Percentiles rank a stretch among this genome's conserved stretches.
Conservation (phyloP, 2,113 vertebrate genomes). For the Herpailurus yagouaroundi region DNA sequence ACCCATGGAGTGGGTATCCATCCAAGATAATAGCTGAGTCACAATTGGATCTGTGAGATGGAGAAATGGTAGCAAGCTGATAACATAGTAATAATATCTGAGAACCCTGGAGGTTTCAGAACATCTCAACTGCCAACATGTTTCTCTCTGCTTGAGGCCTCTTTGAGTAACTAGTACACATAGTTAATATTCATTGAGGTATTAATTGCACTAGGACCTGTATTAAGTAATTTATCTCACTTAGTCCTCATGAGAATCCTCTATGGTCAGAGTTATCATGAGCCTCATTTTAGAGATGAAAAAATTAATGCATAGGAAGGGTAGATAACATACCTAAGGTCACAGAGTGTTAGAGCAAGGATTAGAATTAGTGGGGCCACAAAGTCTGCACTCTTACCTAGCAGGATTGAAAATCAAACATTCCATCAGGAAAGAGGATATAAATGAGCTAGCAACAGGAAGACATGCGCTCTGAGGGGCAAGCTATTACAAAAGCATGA, state of each 20-base stretch:
- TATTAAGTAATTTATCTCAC: not conserved
- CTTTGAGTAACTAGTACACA: not conserved
- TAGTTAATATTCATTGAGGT: not conserved
- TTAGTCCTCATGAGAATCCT: not conserved
- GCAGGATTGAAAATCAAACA: not conserved
- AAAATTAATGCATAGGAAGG: not conserved
- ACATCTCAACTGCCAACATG: not conserved
- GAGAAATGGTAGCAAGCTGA: not conserved
- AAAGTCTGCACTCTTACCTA: not conserved
- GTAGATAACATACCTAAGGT: not conserved
- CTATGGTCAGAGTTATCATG: not conserved
- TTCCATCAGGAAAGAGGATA: not conserved
- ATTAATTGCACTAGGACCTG: too few species aligned
- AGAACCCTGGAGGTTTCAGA: not conserved
- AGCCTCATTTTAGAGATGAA: not conserved
- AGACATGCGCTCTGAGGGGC: not conserved
- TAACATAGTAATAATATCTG: too few species aligned
- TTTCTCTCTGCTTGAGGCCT: not conserved
- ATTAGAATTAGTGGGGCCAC: not conserved
- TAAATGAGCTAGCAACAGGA: not conserved
- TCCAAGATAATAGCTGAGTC: not conserved
- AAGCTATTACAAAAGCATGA: not conserved
- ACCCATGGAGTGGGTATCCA: rapidly evolving
- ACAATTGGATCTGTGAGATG: not conserved
- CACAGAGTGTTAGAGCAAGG: not conserved